Evolutionary conservation across 1,140 invertebrate species (phyloP).

Genomic region (Protaetia brevitarsis): DNA sequence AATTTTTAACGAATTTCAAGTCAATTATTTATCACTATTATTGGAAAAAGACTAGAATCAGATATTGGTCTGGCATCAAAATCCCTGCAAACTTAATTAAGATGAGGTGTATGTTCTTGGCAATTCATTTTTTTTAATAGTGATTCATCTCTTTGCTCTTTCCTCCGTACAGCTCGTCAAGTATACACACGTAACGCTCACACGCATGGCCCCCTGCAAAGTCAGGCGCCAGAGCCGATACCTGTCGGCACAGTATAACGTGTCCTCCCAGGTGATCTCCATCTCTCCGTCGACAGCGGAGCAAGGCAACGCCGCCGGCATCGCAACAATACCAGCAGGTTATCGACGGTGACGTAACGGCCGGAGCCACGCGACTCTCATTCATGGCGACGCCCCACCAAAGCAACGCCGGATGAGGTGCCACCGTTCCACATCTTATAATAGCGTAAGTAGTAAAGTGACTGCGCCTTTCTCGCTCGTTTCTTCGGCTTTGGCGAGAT

Average conservation of each 20-base stretch:
- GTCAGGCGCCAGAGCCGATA: slow-evolving; percentile 7
- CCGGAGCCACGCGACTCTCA: slow-evolving; percentile 12
- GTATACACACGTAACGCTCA: background rate
- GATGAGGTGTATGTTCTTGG: background rate
- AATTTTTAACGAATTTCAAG: no score
- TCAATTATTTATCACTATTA: no score
- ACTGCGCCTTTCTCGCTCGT: background rate
- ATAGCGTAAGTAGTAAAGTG: no score
- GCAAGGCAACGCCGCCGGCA: no score
- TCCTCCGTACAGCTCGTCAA: background rate
- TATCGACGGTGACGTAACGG: slow-evolving; percentile 1
- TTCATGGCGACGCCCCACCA: background rate
- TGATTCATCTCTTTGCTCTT: background rate
- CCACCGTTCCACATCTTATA: slow-evolving; percentile 6
- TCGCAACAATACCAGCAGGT: background rate
- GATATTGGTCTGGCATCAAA: no score
- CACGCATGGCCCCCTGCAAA: slow-evolving; percentile 8
- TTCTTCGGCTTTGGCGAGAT: background rate
- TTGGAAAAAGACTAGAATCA: no score
- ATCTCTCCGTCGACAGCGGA: background rate
- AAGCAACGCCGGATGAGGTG: background rate
- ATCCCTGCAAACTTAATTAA: background rate
- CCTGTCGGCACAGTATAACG: slow-evolving; percentile 3
- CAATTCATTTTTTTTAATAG: background rate
- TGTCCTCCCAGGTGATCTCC: background rate